Evolutionary conservation across 2,113 vertebrate genomes (phyloP), one percentile per base, ranked within the genome.

Genomic region (Chascanopsetta lugubris): DNA sequence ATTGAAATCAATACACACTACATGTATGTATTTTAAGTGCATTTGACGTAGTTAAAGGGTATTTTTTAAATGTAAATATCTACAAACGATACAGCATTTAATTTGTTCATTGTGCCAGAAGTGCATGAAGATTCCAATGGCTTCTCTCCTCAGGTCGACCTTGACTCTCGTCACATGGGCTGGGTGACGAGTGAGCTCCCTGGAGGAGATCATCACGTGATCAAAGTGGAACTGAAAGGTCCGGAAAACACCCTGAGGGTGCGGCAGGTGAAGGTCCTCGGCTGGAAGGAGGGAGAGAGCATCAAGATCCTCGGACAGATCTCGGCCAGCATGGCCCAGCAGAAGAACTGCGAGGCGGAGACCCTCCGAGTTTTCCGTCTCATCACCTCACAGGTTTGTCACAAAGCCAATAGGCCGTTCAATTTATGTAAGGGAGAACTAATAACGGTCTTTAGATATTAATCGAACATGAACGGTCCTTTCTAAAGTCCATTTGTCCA

Each of bases 121-220:
- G 11, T 45, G 1, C 48, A 1, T 25, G 4, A 67, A 48, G 17
- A 49, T 12, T 3, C 18, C 0, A 2, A 6, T 58, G 11, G 7
- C 12, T 43, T 48, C 47, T 78, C 75, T 13, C 54, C 24, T 68
- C 66, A 99, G 97, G 93, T 96, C 74, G 97, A 99, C 82, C 90
- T 99, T 26, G 97, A 99, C 90, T 97, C 97, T 0, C 95, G 97
- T 48, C 97, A 99, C 83, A 99, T 99, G 87, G 97, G 97, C 83
- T 99, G 97, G 97, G 94, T 99, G 72, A 98, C 96, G 30, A 98
- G 97, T 78, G 97, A 99, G 76, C 95, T 99, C 73, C 96, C 97
- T 25, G 95, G 96, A 3, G 95, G 95, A 24, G 97, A 98, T 83
- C 94, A 97, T 85, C 94, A 97, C 74, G 95, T 98, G 77, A 94